These are phyloP conservation scores for Gallinago undulata DNA, from an alignment of 2,113 vertebrate species.

Conservation along the genomic window DNA sequence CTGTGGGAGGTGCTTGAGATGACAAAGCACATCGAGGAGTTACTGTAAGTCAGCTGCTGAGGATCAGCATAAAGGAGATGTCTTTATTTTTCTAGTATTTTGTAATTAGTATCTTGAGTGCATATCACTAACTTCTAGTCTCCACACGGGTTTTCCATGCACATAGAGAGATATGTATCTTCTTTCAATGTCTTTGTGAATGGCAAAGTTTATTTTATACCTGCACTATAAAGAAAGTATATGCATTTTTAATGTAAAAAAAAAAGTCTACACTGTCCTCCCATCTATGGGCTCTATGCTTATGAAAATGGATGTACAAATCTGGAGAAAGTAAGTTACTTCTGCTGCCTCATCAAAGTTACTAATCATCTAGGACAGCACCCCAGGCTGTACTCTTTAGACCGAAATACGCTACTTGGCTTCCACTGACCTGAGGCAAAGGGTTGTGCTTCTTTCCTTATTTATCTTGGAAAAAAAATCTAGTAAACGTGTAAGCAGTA, in stretches of 20 bases:
- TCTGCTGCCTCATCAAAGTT: not conserved
- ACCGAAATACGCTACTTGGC: not conserved
- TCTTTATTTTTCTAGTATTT: not conserved
- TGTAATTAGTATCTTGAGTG: not conserved
- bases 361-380: not conserved
- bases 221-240: not conserved
- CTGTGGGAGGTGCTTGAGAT: not conserved
- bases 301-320: not conserved
- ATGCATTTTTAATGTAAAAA: not conserved
- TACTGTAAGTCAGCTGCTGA: not conserved
- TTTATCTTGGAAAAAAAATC: not conserved
- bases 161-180: not conserved
- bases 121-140: not conserved
- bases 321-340: not conserved
- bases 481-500: not conserved
- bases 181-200: not conserved
- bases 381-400: not conserved
- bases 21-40: not conserved
- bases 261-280: not conserved
- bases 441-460: not conserved
- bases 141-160: not conserved
- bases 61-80: not conserved
- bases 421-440: not conserved
- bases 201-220: not conserved
- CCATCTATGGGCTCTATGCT: not conserved